Evolutionary conservation across 1,140 invertebrate species (phyloP).

Genomic region (Caerostris extrusa): DNA sequence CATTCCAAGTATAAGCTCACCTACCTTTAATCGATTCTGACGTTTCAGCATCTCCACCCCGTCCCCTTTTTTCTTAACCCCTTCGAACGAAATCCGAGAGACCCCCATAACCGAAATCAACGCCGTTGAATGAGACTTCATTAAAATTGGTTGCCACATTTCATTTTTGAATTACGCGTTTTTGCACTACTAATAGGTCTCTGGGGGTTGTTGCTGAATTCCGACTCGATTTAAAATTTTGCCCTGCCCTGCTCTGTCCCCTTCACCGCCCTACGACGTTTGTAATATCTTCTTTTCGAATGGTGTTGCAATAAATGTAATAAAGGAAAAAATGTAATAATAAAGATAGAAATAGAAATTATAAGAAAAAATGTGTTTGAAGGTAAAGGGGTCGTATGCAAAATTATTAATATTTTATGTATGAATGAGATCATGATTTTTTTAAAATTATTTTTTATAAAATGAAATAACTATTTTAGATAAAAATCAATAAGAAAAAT

Average conservation of each 20-base stretch:
- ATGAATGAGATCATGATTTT: too few relatives aligned
- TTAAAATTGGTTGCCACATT: conserved; percentile 75
- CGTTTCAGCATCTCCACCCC: background rate
- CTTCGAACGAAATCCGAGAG: background rate
- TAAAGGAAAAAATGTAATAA: conserved; percentile 29
- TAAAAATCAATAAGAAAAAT: too few relatives aligned
- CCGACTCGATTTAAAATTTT: conserved; percentile 56
- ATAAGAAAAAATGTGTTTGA: background rate
- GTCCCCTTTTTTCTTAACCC: background rate
- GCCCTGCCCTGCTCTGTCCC: background rate
- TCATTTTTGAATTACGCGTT: conserved; percentile 68
- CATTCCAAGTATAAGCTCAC: background rate
- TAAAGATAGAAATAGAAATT: background rate
- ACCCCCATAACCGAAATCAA: conserved; percentile 48
- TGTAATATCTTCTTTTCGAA: conserved; percentile 20
- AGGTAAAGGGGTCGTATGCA: background rate
- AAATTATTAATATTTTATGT: background rate
- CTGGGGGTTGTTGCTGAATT: background rate
- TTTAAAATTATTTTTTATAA: too few relatives aligned
- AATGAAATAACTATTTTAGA: too few relatives aligned
- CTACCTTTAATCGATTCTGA: conserved; percentile 54
- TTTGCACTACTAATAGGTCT: conserved; percentile 64
- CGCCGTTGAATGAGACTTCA: conserved; percentile 64
- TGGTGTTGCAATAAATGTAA: background rate
- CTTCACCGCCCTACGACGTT: background rate